Base-by-base conservation (phyloP, 2,113 vertebrate genomes). In the Phrynocephalus versicolor region DNA sequence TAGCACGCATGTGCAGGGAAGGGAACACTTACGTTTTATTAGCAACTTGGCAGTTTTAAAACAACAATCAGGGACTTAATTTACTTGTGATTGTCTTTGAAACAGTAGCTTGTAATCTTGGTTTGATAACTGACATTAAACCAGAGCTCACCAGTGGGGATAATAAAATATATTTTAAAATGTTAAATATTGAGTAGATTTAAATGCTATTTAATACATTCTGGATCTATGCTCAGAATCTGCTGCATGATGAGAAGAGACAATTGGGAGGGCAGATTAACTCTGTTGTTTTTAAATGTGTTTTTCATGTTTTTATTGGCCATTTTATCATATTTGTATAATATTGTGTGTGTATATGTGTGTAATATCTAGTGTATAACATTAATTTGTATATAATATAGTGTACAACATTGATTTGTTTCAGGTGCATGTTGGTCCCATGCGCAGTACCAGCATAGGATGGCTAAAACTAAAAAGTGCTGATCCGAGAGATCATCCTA, bases 381-480 rank as follows among this genome's bases (percentile, higher is more conserved):
- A n/a, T n/a, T n/a, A n/a, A n/a, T n/a, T n/a, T n/a, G n/a, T n/a
- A n/a, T n/a, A n/a, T n/a, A n/a, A n/a, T n/a, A n/a, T n/a, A n/a
- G n/a, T n/a, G n/a, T n/a, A n/a, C n/a, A n/a, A n/a, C n/a, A n/a
- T n/a, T n/a, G 71, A 87, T 55, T 30, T 89, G 18, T 90, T 89
- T 30, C 87, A 99, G 99, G 98, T 99, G 78, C 99, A 99, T 0
- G 98, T 99, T 60, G 99, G 99, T 81, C 95, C 98, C 86, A 96
- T 99, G 97, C 97, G 99, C 91, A 97, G 94, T 92, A 97, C 95
- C 0, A 99, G 98, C 79, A 92, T 95, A 37, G 99, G 99, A 71
- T 99, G 97, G 97, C 82, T 99, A 76, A 99, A 98, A 90, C 95
- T 99, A 93, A 97, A 96, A 94, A 99, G 97, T 41, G 70, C 92